Evolutionary conservation across 2,113 vertebrate genomes (phyloP), one percentile per base, ranked within the genome.

Genomic region (Mus spicilegus): DNA sequence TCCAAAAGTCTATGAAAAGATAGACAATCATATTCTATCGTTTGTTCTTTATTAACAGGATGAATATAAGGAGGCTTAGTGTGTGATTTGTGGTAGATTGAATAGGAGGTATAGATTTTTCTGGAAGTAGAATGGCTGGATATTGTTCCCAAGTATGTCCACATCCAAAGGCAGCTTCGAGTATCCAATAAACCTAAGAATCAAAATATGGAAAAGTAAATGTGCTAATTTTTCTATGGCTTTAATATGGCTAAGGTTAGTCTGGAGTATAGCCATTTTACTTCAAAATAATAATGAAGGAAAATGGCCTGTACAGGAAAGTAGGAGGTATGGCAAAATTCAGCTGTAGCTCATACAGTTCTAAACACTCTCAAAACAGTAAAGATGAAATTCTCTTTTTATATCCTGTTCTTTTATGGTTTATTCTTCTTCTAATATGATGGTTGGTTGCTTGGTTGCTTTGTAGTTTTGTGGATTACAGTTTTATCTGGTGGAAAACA

Each of bases 1-100:
- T 98, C 69, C 51, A 67, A 39, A 36, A 39, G 0, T 17, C 7
- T 95, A 91, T 96, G 94, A 93, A 93, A 95, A 78, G 58, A 78
- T 90, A 67, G 49, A 39, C 39, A 94, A 7, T 67, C 67, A 3
- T 94, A 86, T 95, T 51, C 7, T 92, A 67, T 95, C 90, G 87
- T 93, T 98, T 93, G 63, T 92, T 97, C 87, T 1, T 98, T 96
- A 87, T 94, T 97, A 98, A 97, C 61, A 54, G 0, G 70, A 89
- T 93, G 89, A 96, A 97, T 97, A 80, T 72, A 95, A 95, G 92
- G 78, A 98, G 89, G 77, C 90, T 54, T 97, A 86, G 70, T 98
- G 56, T 96, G 51, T 93, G 81, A 95, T 49, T 95, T 95, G 97
- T 97, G 89, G 65, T 96, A 92, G 56, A 85, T 96, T 42, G 90